Base-by-base conservation (phyloP, 2,113 vertebrate species). In the Merops nubicus region DNA sequence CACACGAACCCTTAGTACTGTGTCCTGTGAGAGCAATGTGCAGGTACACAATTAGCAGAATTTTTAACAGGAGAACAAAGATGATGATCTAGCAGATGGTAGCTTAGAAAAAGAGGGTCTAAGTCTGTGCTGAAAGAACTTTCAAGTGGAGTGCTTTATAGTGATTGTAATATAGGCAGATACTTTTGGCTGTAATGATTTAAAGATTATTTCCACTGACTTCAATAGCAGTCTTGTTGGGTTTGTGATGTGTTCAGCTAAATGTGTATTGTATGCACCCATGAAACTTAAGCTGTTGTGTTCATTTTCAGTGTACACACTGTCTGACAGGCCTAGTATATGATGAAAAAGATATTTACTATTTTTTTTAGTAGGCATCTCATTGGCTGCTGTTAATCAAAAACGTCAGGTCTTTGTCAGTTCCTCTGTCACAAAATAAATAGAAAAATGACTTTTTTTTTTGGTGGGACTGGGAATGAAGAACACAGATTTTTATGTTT, bases 111-210 rank as follows among this genome's bases (percentile, higher is more conserved):
- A 91, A 89, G 68, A 78, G 29, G 11, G 31, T 93, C 65, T 88
- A 43, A 88, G 82, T 90, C 40, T 76, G 65, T 87, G 47, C 33
- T 95, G 74, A 51, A 85, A 76, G 82, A 75, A 64, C 57, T 79
- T 85, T 34, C 28, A 87, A 78, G 56, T 79, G 57, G 28, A 51
- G 25, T 56, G 51, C 75, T 89, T 89, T 51, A 29, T 33, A 60
- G 50, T 23, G 28, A 63, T 83, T 77, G 74, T 65, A 94, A 86
- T 91, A 45, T 74, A 76, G 43, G 40, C 65, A 75, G 62, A 82
- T 72, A 62, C 40, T 85, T 12, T 64, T 79, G 53, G 19, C 48
- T 33, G 11, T 76, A 81, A 74, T 77, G 20, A 33, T 26, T 64
- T 76, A 81, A 74, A 74, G 20, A 33, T 26, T 64, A 65, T 78